Percentiles rank a stretch among this genome's conserved stretches.
These are phyloP conservation scores for Molossus alvarezi DNA, from an alignment of 2,797 vertebrate genomes.

Conservation along the genomic window DNA sequence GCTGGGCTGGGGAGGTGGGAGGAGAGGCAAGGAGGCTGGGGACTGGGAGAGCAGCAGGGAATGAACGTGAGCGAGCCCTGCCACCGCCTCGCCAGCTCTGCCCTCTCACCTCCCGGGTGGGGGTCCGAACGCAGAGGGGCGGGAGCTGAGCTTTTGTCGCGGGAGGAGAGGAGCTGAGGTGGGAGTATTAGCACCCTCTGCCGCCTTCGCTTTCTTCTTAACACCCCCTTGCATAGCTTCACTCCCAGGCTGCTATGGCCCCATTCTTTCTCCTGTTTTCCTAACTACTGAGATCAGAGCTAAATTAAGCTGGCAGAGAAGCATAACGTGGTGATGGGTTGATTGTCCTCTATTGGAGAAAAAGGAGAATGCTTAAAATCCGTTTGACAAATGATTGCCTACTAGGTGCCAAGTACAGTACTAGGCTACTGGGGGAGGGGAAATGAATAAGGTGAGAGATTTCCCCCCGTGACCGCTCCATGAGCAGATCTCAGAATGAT, in stretches of 20 bases:
- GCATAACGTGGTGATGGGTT: background rate
- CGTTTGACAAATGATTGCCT: background rate
- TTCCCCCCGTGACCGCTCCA: background rate
- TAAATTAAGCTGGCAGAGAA: background rate
- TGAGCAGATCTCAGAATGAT: background rate
- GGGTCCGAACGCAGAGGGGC: slow-evolving; percentile 53
- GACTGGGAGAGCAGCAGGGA: slow-evolving; percentile 31
- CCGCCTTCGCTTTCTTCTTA: background rate
- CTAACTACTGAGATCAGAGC: slow-evolving; percentile 43
- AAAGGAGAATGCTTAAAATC: background rate
- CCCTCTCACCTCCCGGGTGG: background rate
- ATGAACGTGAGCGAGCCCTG: slow-evolving; percentile 51
- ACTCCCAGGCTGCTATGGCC: background rate
- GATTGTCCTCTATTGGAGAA: background rate
- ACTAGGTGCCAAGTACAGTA: background rate
- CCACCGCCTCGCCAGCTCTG: background rate
- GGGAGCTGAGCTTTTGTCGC: background rate
- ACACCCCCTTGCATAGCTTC: background rate
- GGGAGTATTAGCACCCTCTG: background rate
- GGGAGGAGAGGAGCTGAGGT: background rate
- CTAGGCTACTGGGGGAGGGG: no score
- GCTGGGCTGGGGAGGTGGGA: slow-evolving; percentile 60
- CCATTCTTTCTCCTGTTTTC: slow-evolving; percentile 6
- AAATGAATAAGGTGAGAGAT: background rate
- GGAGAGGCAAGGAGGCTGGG: slow-evolving; percentile 63